Conservation (phyloP, 1,140 invertebrate species). For the Tribolium madens region DNA sequence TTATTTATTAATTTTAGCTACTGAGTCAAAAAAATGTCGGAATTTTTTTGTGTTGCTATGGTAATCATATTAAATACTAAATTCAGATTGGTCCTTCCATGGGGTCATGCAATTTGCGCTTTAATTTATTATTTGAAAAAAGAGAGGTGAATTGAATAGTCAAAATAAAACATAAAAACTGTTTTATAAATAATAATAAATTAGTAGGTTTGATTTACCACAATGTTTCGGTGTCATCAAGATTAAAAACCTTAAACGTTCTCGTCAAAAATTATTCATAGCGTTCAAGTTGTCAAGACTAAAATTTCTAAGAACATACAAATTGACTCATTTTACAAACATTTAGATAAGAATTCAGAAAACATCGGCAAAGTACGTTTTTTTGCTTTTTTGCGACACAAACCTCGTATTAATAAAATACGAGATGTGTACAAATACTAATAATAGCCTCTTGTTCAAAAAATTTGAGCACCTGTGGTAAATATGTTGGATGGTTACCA, state of each 20-base stretch:
- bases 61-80: too few relatives aligned
- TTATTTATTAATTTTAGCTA: too few relatives aligned
- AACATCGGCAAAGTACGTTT: not conserved
- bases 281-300: not conserved
- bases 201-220: too few relatives aligned
- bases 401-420: constrained; percentile 21
- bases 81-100: too few relatives aligned
- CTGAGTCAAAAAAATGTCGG: too few relatives aligned
- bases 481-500: not conserved
- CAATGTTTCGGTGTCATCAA: too few relatives aligned
- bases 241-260: not conserved
- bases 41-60: too few relatives aligned
- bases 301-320: constrained; percentile 30
- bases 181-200: too few relatives aligned
- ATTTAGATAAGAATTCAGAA: constrained; percentile 10
- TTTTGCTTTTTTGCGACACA: not conserved
- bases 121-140: too few relatives aligned
- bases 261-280: not conserved
- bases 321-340: constrained; percentile 22
- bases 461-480: not conserved
- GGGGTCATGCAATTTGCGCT: too few relatives aligned
- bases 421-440: not conserved
- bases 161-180: too few relatives aligned
- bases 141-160: too few relatives aligned
- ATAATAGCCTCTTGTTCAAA: not conserved